Conservation (phyloP, 92 coral and sea anemone genomes). For the Umimayanthus kanabou region DNA sequence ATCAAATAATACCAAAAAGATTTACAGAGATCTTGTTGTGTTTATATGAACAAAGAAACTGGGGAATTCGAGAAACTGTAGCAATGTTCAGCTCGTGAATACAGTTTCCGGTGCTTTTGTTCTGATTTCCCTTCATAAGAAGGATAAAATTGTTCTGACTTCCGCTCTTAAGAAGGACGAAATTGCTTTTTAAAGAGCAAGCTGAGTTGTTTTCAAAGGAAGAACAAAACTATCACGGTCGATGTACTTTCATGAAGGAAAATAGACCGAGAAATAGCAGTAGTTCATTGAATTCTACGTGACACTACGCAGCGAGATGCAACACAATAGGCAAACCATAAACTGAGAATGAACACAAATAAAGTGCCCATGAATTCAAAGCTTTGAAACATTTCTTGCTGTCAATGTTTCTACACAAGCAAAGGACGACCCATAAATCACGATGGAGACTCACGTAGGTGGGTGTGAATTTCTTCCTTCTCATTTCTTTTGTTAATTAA, state of each 20-base stretch:
- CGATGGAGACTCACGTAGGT: not conserved
- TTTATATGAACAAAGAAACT: not conserved
- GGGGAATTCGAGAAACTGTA: not conserved
- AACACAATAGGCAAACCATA: not conserved
- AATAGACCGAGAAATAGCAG: not conserved
- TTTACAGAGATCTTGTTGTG: not conserved
- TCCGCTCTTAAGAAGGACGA: not conserved
- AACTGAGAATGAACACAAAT: not conserved
- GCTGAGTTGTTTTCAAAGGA: not conserved
- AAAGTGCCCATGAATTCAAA: not conserved
- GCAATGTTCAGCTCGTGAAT: not conserved
- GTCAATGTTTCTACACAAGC: not conserved
- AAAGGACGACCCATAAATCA: not conserved
- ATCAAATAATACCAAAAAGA: not conserved
- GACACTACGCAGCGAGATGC: not conserved
- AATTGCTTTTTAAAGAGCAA: not conserved
- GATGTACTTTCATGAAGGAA: not conserved
- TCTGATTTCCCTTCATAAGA: not conserved
- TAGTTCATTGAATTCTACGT: not conserved
- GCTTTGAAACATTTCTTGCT: not conserved
- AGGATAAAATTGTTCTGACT: not conserved
- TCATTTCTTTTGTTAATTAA: not conserved
- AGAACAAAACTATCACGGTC: not conserved
- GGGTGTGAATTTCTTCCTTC: not conserved
- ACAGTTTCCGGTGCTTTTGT: slow-evolving; percentile 16